Base-by-base conservation (phyloP, 2,888 invertebrate genomes). In the Drosophila neoperkinsi region DNA sequence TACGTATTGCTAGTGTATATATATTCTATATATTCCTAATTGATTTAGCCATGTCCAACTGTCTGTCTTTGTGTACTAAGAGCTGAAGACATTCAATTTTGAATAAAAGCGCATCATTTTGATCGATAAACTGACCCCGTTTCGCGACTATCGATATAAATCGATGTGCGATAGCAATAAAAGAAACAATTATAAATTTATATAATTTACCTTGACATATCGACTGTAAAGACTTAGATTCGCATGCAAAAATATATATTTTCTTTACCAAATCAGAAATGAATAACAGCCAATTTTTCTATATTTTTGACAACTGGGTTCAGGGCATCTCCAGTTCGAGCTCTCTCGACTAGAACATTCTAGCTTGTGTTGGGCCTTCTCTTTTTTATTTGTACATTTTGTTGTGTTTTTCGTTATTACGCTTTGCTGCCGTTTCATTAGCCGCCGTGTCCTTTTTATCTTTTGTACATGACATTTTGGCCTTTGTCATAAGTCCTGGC, bases 381-480 rank as follows among this genome's bases (percentile, higher is more conserved):
- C 38, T 18, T 33, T 66, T 51, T 25, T 25, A 4, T n/a, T 52
- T 21, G 16, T 16, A 21, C 52, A 4, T 36, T 34, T 56, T 49
- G 1, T 51, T 30, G 25, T 21, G 10, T 21, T n/a, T 49, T 21
- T 38, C 63, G 41, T 77, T 76, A 71, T 82, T 76, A 73, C 66
- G 76, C 75, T 76, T 71, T 76, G 80, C 63, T 59, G 80, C 65
- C 65, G 87, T 85, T 89, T 84, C 89, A 85, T 85, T 85, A 88
- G 85, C 87, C 79, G 69, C 77, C 79, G 79, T 82, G 83, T 82
- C 88, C 84, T 86, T 85, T 85, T 85, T 85, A 85, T 85, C 85
- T 85, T 79, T 85, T 79, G 87, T 86, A 86, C 89, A 85, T 84
- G 85, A 85, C 85, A 85, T 85, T 85, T 81, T 74, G 87, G 89